Base-by-base conservation (phyloP, 2,797 vertebrate genomes). In the Taenioides sp. region DNA sequence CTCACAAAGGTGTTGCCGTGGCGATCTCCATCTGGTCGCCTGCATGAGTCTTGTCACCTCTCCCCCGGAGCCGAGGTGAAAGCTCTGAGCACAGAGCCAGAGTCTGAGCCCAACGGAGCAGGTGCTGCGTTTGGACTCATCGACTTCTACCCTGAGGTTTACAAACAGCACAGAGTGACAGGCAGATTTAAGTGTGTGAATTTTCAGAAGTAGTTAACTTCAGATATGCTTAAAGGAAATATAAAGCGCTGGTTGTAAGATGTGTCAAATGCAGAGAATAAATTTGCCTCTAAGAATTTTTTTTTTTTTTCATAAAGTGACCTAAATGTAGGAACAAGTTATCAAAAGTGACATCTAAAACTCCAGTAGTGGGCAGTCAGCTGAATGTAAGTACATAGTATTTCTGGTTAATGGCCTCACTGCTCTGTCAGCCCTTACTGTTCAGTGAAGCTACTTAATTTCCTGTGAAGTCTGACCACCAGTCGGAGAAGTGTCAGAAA, bases 11-110 rank as follows among this genome's bases (percentile, higher is more conserved):
- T 43, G n/a, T 23, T 62, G 47, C 50, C 12, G 57, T 49, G 66
- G 37, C 49, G 55, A 20, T 55, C 74, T 82, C 78, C 85, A 86
- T 87, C 82, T 85, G 87, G 57, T 67, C 73, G 74, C 61, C 75
- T 78, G 65, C 72, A 74, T 70, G 87, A 74, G 64, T 84, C 70
- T 69, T 71, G 80, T 82, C 81, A 80, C 84, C 76, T 82, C 67
- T 79, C 75, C 81, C 65, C 59, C 57, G 60, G 50, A 59, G 57
- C 65, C 67, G 71, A 80, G 40, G 77, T 77, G 80, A 75, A 74
- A 22, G 22, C 65, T 68, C 61, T 54, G 67, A 34, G 54, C 14
- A 50, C 12, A 52, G 59, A 34, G 20, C 50, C 52, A 68, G 66
- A 11, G 64, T 59, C 62, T 71, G 69, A 78, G 69, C 77, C 65